Evolutionary conservation across 2,888 invertebrate species (phyloP), one percentile per base, ranked within the genome.

Genomic region (Drosophila differens): DNA sequence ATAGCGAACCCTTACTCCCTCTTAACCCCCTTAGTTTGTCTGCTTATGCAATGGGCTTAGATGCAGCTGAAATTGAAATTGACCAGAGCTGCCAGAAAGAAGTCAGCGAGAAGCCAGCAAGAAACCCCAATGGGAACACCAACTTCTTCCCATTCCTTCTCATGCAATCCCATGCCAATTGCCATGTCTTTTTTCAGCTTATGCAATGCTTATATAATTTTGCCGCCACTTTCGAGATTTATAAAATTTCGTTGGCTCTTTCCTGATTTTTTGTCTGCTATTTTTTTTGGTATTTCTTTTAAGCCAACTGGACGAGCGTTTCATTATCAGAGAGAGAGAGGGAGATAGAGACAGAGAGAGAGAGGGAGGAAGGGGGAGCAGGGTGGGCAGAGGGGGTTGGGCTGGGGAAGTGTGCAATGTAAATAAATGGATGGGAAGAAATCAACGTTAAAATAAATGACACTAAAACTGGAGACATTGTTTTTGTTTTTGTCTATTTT

Each of bases 361-460:
- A 51, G 33, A 3, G 25, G 6, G 12, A 16, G 47, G 44, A 58
- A 39, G 74, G 4, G 54, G 53, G 16, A 22, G 14, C 1, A 7
- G 12, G 59, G 51, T 44, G 25, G 12, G 54, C 1, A 30, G 41
- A 47, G 33, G 25, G 16, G 5, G 30, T 33, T 60, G 9, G 6
- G 22, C 53, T 60, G 35, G 61, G 58, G 74, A 76, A 89, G 89
- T 90, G 85, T 89, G 91, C 90, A 85, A 91, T 87, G 91, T 91
- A 87, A 87, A 91, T 91, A 90, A 86, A 86, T 86, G 91, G 89
- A 89, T 89, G 87, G 89, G 91, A 86, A 89, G 90, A 86, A 86
- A 86, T 90, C 91, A 90, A 90, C 91, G 91, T 86, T 91, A 89
- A 89, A 91, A 89, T 89, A 89, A 89, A 89, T 91, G 91, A 90